phyloP scores from a whole-genome alignment of 2,113 vertebrate species.

The Mirounga angustirostris region DNA sequence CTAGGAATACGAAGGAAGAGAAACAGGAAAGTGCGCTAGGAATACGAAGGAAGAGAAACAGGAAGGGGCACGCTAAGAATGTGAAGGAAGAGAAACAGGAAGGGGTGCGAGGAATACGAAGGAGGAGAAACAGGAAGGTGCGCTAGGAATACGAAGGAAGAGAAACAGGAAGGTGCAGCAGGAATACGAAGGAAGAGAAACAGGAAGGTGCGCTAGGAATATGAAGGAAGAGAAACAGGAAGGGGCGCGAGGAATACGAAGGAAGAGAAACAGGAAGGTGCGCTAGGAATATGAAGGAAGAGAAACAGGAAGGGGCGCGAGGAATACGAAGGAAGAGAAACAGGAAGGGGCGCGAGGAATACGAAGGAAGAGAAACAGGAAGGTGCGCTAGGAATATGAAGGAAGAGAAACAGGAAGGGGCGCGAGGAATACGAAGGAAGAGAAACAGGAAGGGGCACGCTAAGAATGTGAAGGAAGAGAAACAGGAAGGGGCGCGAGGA shows the following conservation, averaged over 20 bases:
- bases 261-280: neutral
- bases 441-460: neutral
- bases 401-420: too few relatives aligned
- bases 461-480: too few relatives aligned
- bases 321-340: neutral
- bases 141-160: neutral
- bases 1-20: too few relatives aligned
- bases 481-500: neutral
- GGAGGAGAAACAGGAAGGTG: too few relatives aligned
- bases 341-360: neutral
- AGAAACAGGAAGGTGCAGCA: neutral
- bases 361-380: too few relatives aligned
- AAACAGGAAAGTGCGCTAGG: neutral
- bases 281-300: too few relatives aligned
- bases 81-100: too few relatives aligned
- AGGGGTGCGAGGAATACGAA: accelerated
- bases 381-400: neutral
- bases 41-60: too few relatives aligned
- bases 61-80: too few relatives aligned
- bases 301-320: too few relatives aligned
- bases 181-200: too few relatives aligned
- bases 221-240: neutral
- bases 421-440: too few relatives aligned
- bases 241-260: neutral
- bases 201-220: neutral